phyloP scores from a whole-genome alignment of 2,888 invertebrate genomes.

The Pseudococcus jackbeardsleyi region DNA sequence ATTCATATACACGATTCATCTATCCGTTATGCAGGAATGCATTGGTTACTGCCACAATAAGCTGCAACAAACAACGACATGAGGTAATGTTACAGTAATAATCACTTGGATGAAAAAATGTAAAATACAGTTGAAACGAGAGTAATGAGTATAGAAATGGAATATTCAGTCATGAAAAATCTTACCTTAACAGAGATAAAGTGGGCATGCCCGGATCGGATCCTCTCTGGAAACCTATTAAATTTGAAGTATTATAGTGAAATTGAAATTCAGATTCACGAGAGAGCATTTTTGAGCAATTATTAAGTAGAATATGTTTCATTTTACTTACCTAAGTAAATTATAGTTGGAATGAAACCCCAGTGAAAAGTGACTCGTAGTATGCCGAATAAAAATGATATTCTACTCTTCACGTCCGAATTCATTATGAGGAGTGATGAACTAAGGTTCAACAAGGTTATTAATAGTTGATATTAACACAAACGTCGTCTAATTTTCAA shows the following conservation, averaged over 20 bases:
- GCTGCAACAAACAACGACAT: background rate
- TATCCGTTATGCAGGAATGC: background rate
- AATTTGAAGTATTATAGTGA: background rate
- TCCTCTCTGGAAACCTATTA: slow-evolving; percentile 44
- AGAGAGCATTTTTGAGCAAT: background rate
- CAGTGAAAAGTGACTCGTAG: slow-evolving; percentile 48
- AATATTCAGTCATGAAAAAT: background rate
- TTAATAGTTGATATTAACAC: background rate
- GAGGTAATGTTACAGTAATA: background rate
- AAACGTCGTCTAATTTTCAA: background rate
- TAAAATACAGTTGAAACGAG: background rate
- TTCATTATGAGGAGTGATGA: background rate
- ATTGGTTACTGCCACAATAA: slow-evolving; percentile 27
- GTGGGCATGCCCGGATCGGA: slow-evolving; percentile 54
- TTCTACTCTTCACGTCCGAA: slow-evolving; percentile 1
- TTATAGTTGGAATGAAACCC: slow-evolving; percentile 55
- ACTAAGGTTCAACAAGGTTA: background rate
- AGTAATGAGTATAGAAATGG: background rate
- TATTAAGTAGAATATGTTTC: background rate
- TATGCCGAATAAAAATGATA: slow-evolving; percentile 27
- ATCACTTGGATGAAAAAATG: background rate
- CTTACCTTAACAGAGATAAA: slow-evolving; percentile 51
- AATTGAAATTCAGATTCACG: background rate
- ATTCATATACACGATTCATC: background rate
- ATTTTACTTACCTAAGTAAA: slow-evolving; percentile 55